A percentile compares a stretch with the other conserved stretches of the same genome.
Evolutionary conservation across 1,140 invertebrate genomes (phyloP).

Genomic region (Colletes gigas): DNA sequence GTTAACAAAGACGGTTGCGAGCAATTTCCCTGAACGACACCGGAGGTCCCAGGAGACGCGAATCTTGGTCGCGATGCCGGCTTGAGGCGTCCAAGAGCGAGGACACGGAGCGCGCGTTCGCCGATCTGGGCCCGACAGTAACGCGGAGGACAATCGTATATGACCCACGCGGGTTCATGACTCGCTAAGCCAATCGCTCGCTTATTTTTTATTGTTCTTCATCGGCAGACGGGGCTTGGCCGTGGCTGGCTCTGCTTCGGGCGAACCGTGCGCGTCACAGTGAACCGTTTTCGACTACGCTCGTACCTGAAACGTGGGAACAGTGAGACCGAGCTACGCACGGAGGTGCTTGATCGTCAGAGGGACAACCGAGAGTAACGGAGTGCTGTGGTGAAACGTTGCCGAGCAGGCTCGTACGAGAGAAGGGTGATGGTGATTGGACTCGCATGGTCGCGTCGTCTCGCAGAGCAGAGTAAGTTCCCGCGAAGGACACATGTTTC

Average conservation of each 20-base stretch:
- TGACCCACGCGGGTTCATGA: conserved; percentile 44
- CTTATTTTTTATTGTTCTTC: conserved; percentile 76
- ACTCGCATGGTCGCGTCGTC: conserved; percentile 59
- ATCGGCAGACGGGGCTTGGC: conserved; percentile 59
- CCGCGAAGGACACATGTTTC: conserved; percentile 70
- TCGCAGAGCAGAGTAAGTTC: conserved; percentile 50
- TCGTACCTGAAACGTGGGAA: neutral
- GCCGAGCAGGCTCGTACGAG: conserved; percentile 39
- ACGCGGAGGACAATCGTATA: conserved; percentile 34
- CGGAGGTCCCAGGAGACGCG: neutral
- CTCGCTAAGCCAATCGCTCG: conserved; percentile 67
- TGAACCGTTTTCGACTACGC: no score
- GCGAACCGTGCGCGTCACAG: no score
- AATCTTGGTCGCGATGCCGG: neutral
- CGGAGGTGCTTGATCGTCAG: neutral
- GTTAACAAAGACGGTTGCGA: conserved; percentile 46
- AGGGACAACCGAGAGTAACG: neutral
- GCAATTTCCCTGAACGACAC: neutral
- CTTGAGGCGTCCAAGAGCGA: neutral
- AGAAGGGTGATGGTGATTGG: conserved; percentile 75
- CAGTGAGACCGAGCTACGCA: neutral
- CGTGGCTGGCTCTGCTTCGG: neutral
- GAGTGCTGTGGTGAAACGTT: conserved; percentile 35
- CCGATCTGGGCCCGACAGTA: neutral
- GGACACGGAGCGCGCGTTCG: neutral